These are phyloP conservation scores for Trachelus tabidus DNA, from an alignment of 2,888 invertebrate genomes.

Conservation along the genomic window DNA sequence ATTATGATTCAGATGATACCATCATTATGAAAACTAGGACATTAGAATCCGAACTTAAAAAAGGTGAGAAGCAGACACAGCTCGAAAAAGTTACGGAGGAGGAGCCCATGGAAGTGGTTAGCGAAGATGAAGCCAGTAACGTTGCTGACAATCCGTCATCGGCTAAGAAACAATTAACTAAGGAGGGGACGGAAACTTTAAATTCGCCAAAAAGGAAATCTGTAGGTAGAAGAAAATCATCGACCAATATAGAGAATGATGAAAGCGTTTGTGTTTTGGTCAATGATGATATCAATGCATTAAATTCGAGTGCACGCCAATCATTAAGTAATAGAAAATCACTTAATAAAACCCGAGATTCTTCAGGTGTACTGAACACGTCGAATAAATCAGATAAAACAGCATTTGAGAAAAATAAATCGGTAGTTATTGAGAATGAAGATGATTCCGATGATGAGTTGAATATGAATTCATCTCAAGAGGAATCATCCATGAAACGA, in stretches of 20 bases:
- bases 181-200: neutral
- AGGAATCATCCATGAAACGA: neutral
- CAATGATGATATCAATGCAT: neutral
- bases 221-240: neutral
- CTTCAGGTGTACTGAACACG: neutral
- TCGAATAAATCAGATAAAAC: neutral
- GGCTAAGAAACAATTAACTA: neutral
- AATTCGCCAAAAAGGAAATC: neutral
- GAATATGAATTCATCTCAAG: neutral
- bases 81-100: neutral
- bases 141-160: neutral
- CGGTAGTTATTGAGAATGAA: neutral
- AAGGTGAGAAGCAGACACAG: neutral
- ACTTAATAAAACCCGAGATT: constrained; percentile 13
- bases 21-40: constrained; percentile 24
- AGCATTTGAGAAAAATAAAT: constrained; percentile 6
- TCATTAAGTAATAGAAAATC: constrained; percentile 18
- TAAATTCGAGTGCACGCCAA: neutral
- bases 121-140: neutral
- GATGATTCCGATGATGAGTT: neutral
- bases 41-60: neutral
- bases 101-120: constrained; percentile 20
- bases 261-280: neutral
- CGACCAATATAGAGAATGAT: neutral
- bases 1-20: constrained; percentile 46